Evolutionary conservation across 2,797 vertebrate species (phyloP).

Genomic region (Thaleichthys pacificus): DNA sequence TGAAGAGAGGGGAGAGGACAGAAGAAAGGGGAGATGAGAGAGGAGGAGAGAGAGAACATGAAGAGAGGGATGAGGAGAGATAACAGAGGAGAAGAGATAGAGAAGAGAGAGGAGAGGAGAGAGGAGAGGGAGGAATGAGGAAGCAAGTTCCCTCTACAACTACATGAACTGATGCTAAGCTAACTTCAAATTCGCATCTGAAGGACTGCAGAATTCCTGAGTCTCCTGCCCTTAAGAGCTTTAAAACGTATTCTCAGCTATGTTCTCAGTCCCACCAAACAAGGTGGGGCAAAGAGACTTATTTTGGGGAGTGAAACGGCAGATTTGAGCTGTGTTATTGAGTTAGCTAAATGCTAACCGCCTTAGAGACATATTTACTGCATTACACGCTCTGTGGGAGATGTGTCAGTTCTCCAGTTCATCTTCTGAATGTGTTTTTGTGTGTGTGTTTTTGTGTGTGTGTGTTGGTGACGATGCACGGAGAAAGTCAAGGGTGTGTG

Average conservation of each 20-base stretch:
- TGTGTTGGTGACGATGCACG: conserved; percentile 17
- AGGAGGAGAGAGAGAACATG: too few species aligned
- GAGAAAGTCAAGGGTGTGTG: not conserved
- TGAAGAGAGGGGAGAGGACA: too few species aligned
- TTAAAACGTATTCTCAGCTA: not conserved
- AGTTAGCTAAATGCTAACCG: conserved; percentile 40
- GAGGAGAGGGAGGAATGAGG: too few species aligned
- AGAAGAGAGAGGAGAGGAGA: too few species aligned
- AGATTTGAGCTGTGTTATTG: conserved; percentile 43
- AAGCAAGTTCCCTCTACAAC: not conserved
- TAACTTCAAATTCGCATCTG: not conserved
- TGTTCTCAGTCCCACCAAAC: conserved; percentile 17
- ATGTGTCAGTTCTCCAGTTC: conserved; percentile 23
- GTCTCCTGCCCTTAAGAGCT: not conserved
- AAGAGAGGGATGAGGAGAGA: not conserved
- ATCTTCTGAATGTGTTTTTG: too few species aligned
- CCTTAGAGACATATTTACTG: conserved; percentile 33
- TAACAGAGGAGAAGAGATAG: not conserved
- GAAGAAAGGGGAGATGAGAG: not conserved
- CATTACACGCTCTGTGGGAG: conserved; percentile 14
- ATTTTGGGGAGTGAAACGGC: conserved; percentile 27
- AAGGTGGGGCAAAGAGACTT: conserved; percentile 8
- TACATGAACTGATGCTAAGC: not conserved
- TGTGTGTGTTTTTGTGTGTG: too few species aligned
- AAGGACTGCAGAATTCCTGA: too few species aligned